phyloP scores from a whole-genome alignment of 2,888 invertebrate species.

The Nomada fabriciana region DNA sequence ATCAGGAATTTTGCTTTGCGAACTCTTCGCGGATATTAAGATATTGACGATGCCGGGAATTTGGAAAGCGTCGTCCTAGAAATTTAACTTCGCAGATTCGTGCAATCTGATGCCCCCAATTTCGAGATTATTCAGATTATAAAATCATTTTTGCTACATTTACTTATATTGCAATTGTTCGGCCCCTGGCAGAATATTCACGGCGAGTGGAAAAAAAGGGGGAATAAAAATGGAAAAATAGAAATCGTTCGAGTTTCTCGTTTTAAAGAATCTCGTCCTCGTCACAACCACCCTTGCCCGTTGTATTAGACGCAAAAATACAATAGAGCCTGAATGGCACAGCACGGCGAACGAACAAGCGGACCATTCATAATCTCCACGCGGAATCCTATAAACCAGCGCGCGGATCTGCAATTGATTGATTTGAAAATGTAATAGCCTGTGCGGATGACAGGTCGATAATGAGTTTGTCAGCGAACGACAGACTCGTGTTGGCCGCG shows the following conservation, averaged over 20 bases:
- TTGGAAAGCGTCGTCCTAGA: background rate
- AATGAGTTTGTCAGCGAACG: slow-evolving; percentile 53
- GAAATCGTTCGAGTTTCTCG: too few species aligned
- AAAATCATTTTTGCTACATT: too few species aligned
- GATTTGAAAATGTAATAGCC: slow-evolving; percentile 58
- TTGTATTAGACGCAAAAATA: slow-evolving; percentile 10
- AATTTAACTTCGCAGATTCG: too few species aligned
- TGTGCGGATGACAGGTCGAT: slow-evolving; percentile 56
- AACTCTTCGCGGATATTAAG: background rate
- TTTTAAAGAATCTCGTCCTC: too few species aligned
- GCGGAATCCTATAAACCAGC: slow-evolving; percentile 31
- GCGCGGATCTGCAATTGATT: slow-evolving; percentile 54
- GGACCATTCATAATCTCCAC: slow-evolving; percentile 44
- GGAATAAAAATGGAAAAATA: too few species aligned
- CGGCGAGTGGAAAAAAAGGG: too few species aligned
- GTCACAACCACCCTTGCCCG: background rate
- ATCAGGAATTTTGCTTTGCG: background rate
- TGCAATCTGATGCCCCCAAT: too few species aligned
- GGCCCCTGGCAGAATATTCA: too few species aligned
- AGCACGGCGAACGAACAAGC: slow-evolving; percentile 8
- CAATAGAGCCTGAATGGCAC: background rate
- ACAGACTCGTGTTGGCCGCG: slow-evolving; percentile 21
- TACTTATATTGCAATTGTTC: too few species aligned
- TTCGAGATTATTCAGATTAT: too few species aligned
- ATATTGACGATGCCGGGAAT: background rate